Base-by-base conservation (phyloP, 2,113 vertebrate species). In the Prionailurus viverrinus region DNA sequence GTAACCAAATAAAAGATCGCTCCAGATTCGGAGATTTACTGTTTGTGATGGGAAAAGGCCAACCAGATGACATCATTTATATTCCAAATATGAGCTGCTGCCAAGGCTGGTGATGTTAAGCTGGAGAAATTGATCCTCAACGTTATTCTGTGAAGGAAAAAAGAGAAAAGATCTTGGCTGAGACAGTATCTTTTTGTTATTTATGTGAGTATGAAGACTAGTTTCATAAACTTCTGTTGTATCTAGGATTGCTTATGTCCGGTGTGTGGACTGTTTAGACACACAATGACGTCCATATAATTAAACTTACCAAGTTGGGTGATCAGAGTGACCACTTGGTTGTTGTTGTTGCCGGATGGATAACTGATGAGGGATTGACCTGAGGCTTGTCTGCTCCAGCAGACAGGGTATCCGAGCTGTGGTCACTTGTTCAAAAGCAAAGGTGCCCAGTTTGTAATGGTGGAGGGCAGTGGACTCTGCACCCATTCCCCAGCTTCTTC, bases 1-100 rank as follows among this genome's bases (percentile, higher is more conserved):
- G 98, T 98, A 99, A 99, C 98, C 98, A 99, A 99, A 99, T 99
- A 99, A 99, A 99, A 99, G 98, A 98, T 98, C 98, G 98, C 98
- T 99, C 98, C 99, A 98, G 98, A 98, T 98, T 98, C 96, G 27
- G 98, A 98, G 98, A 99, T 99, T 99, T 99, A 99, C 98, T 99
- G 98, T 99, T 99, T 99, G 98, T 48, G 83, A 98, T 99, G 98
- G 98, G 98, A 98, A 98, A 98, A 98, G 98, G 99, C 99, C 99
- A 99, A 98, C 98, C 98, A 98, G 98, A 99, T 99, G 99, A 99
- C 98, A 99, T 99, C 99, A 99, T 98, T 96, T 98, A 98, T 98
- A 97, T 98, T 98, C 98, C 98, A 98, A 97, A 98, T 98, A 96
- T 95, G 98, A 98, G 98, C 97, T 97, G 95, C 98, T 98, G 98